Base-by-base conservation (phyloP, 2,888 invertebrate genomes). In the Hydropsyche betteni region DNA sequence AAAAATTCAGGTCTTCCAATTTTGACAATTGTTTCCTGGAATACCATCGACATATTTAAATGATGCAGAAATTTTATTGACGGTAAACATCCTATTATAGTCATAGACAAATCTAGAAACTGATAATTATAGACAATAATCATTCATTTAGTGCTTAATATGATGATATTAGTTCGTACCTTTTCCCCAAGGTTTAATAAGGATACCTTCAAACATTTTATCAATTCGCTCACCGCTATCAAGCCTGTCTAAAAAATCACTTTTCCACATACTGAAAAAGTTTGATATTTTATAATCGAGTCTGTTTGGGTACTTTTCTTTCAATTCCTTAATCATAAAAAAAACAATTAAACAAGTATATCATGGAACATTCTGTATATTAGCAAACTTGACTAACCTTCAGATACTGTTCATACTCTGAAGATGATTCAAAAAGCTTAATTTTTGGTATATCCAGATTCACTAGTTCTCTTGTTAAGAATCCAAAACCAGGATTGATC, bases 401-500 rank as follows among this genome's bases (percentile, higher is more conserved):
- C n/a, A 92, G 83, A 70, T 83, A 81, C 0, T 83, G 80, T 74
- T 86, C 81, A 82, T 91, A 91, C 24, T 86, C 82, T 24, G 82
- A 82, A 74, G 87, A 84, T 6, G 83, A 81, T 84, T 94, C 94
- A 81, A 89, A 90, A 75, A 92, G 81, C 76, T 90, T 84, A 12
- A 93, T 84, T 68, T 84, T 83, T 7, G 86, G 84, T 36, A 89
- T 83, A 16, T 86, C 86, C 79, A 82, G 83, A 6, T 87, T 81
- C 4, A 93, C 82, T 50, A 94, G 82, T 80, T 91, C 86, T 79
- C 86, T 83, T 1, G 91, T 91, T 69, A 93, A 83, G 24, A 90
- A 83, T 0, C 93, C 92, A 58, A 90, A 84, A 0, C 93, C 93
- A 0, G 93, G 91, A 84, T 91, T 92, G 0, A 91, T 85, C 85